A percentile compares a stretch with the other conserved stretches of the same genome.
Evolutionary conservation across 2,113 vertebrate species (phyloP).

Genomic region (Trogon melanurus): DNA sequence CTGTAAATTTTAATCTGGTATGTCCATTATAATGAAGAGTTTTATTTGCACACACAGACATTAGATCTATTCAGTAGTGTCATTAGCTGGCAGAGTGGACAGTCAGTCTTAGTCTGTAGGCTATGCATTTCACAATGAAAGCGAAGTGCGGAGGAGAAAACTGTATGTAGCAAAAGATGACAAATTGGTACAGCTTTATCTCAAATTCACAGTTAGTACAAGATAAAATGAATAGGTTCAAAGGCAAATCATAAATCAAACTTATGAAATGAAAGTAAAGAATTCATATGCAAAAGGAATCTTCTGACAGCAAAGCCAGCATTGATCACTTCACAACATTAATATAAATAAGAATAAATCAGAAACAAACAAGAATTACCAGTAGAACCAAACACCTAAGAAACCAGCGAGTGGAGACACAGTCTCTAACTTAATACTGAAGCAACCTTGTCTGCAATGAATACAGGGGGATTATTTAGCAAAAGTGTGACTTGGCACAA

Average conservation of each 20-base stretch:
- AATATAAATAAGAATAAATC: background rate
- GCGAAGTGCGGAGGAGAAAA: rapidly evolving
- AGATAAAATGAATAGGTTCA: background rate
- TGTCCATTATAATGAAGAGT: background rate
- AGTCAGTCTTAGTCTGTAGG: background rate
- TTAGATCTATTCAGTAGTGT: background rate
- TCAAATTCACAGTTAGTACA: background rate
- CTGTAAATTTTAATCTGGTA: background rate
- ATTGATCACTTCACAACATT: background rate
- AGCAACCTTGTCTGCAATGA: background rate
- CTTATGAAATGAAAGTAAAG: background rate
- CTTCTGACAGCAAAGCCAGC: background rate
- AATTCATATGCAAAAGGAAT: background rate
- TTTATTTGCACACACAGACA: background rate
- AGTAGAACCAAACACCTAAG: background rate
- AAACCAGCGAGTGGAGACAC: background rate
- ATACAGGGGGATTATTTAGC: background rate
- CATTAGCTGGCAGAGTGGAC: background rate
- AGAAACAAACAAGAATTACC: background rate
- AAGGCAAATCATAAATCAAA: constrained; percentile 15
- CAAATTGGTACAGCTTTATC: background rate
- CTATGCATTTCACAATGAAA: background rate
- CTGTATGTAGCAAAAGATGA: background rate
- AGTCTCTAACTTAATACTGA: background rate
- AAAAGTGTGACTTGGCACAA: background rate